These are phyloP conservation scores for Crioceris asparagi DNA, from an alignment of 2,888 invertebrate species.

Conservation along the genomic window DNA sequence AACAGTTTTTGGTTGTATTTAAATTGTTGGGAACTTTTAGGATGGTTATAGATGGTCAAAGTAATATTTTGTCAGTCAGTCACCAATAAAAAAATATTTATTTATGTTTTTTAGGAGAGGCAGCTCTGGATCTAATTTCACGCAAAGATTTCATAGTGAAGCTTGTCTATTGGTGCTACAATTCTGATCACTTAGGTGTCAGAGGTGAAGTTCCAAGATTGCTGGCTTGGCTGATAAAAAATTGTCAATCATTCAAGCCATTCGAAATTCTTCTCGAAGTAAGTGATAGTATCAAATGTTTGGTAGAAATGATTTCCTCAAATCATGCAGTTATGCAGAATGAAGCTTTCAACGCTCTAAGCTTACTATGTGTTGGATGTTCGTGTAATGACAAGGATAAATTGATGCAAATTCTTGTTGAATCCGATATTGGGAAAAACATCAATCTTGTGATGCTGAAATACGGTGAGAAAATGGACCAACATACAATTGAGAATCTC, in stretches of 20 bases:
- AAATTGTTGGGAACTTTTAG: conserved; percentile 76
- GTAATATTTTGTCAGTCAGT: conserved; percentile 39
- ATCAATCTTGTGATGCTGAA: conserved; percentile 30
- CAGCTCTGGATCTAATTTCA: conserved; percentile 56
- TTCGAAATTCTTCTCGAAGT: conserved; percentile 39
- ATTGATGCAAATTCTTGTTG: conserved; percentile 20
- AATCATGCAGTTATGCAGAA: conserved; percentile 83
- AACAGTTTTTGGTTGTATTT: conserved; percentile 72
- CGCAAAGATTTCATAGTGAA: conserved; percentile 53
- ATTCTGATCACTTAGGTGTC: conserved; percentile 72
- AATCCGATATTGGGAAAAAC: conserved; percentile 32
- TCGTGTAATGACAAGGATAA: conserved; percentile 13
- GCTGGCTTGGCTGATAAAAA: conserved; percentile 67
- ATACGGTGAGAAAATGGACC: conserved; percentile 33
- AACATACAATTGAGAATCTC: conserved; percentile 30
- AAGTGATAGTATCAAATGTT: conserved; percentile 59
- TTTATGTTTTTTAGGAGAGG: conserved; percentile 44
- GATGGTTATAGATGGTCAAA: conserved; percentile 79
- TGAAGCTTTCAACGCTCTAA: conserved; percentile 65
- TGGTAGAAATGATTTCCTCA: conserved; percentile 73
- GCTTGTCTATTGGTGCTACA: conserved; percentile 64
- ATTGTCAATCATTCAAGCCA: conserved; percentile 44
- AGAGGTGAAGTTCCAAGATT: conserved; percentile 72
- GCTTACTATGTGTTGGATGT: conserved; percentile 44
- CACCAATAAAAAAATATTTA: not conserved